Conservation (phyloP, 1,140 invertebrate species). For the Lethrus apterus region DNA sequence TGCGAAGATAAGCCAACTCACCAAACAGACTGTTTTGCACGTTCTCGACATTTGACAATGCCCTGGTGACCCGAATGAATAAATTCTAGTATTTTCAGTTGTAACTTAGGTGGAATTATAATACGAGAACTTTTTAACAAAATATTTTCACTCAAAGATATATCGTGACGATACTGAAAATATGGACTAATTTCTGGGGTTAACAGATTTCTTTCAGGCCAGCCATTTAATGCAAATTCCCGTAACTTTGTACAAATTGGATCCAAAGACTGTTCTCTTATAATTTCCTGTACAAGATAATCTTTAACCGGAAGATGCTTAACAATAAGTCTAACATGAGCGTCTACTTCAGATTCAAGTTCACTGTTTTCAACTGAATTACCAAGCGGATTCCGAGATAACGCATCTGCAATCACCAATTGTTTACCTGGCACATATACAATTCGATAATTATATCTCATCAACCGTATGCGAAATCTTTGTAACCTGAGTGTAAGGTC, state of each 20-base stretch:
- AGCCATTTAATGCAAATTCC: slow-evolving; percentile 18
- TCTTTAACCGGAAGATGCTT: slow-evolving; percentile 12
- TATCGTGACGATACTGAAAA: slow-evolving; percentile 16
- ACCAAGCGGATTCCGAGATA: slow-evolving; percentile 25
- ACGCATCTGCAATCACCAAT: slow-evolving; percentile 34
- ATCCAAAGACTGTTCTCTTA: slow-evolving; percentile 20
- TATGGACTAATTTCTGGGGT: slow-evolving; percentile 14
- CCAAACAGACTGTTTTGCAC: slow-evolving; percentile 22
- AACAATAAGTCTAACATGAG: slow-evolving; percentile 2
- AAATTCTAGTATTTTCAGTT: slow-evolving; percentile 22
- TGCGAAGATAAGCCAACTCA: slow-evolving; percentile 26
- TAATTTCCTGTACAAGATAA: slow-evolving; percentile 19
- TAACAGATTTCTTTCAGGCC: slow-evolving; percentile 18
- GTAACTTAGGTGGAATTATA: slow-evolving; percentile 23
- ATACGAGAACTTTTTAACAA: slow-evolving; percentile 23
- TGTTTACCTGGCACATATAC: slow-evolving; percentile 32
- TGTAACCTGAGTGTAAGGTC: slow-evolving; percentile 38
- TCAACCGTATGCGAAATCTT: slow-evolving; percentile 35
- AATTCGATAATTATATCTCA: slow-evolving; percentile 34
- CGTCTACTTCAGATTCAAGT: slow-evolving; percentile 5
- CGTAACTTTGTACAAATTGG: slow-evolving; percentile 18
- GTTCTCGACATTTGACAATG: slow-evolving; percentile 24
- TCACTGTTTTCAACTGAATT: slow-evolving; percentile 11
- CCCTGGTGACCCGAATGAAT: slow-evolving; percentile 27
- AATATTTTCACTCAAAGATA: slow-evolving; percentile 19